Evolutionary conservation across 2,797 vertebrate genomes (phyloP).

Genomic region (Pagetopsis macropterus): DNA sequence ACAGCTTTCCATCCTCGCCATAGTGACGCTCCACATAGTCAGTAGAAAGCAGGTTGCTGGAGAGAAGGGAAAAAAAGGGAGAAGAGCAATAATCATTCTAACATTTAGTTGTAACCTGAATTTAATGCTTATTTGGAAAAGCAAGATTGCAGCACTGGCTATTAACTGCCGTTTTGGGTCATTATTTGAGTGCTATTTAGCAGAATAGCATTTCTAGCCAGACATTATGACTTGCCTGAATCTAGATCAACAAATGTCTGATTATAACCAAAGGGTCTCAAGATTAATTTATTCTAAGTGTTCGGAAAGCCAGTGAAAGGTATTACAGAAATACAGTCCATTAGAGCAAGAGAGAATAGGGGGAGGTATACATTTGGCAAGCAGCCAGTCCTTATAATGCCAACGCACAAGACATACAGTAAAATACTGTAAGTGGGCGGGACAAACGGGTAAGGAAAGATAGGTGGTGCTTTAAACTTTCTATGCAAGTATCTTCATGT

Average conservation of each 20-base stretch:
- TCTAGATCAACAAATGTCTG: constrained; percentile 11
- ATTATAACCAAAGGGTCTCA: constrained; percentile 18
- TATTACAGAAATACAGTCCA: constrained; percentile 23
- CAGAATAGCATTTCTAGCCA: neutral
- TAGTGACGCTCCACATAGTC: constrained; percentile 92
- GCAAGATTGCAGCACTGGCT: neutral
- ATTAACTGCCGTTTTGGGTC: neutral
- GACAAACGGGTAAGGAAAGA: constrained; percentile 2
- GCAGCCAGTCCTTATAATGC: neutral
- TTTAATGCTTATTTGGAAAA: neutral
- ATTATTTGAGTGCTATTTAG: constrained; percentile 12
- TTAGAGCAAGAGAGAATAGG: constrained; percentile 11
- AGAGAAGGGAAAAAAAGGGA: constrained; percentile 18
- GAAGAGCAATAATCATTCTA: neutral
- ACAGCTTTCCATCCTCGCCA: constrained; percentile 67
- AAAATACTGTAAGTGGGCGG: neutral
- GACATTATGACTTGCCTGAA: neutral
- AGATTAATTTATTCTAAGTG: constrained; percentile 22
- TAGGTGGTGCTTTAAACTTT: neutral
- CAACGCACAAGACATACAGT: constrained; percentile 10
- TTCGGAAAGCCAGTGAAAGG: constrained; percentile 8
- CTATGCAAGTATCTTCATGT: neutral
- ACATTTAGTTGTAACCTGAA: constrained; percentile 3
- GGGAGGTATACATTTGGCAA: constrained; percentile 9
- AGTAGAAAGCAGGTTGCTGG: constrained; percentile 92